Percentiles rank a stretch among this genome's conserved stretches.
phyloP scores from a whole-genome alignment of 2,888 invertebrate species.

The Hyposoter didymator region DNA sequence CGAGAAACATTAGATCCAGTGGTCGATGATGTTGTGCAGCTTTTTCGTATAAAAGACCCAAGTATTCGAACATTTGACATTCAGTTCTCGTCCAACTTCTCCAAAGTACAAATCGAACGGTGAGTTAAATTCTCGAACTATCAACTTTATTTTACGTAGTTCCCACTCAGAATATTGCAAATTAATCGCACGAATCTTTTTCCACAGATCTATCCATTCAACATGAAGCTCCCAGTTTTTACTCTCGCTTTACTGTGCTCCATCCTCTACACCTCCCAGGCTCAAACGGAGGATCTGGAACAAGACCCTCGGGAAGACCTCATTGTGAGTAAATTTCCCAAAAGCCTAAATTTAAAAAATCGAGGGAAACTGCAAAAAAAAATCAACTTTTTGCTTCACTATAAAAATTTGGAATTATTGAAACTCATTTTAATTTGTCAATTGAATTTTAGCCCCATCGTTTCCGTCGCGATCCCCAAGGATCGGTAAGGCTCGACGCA shows the following conservation, averaged over 20 bases:
- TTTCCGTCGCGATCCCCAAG: conserved; percentile 67
- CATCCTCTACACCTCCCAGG: conserved; percentile 23
- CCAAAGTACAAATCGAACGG: conserved; percentile 36
- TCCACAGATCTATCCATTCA: conserved; percentile 20
- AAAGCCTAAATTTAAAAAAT: neutral
- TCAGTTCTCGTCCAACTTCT: conserved; percentile 24
- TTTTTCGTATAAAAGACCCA: conserved; percentile 51
- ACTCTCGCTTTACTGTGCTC: conserved; percentile 49
- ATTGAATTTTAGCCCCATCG: conserved; percentile 32
- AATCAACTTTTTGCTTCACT: neutral
- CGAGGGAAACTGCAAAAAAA: neutral
- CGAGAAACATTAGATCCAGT: conserved; percentile 44
- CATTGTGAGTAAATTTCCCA: neutral
- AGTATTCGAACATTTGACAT: conserved; percentile 25
- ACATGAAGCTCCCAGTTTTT: conserved; percentile 55
- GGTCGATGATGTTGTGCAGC: neutral
- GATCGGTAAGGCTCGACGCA: conserved; percentile 51
- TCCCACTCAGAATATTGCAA: neutral
- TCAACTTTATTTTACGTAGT: neutral
- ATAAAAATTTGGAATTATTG: neutral
- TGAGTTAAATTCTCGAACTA: conserved; percentile 22
- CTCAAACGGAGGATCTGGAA: conserved; percentile 8
- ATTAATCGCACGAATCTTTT: conserved; percentile 4
- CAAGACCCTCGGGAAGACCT: neutral
- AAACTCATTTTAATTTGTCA: neutral